Conservation (phyloP, 2,113 vertebrate species). For the Rhinolophus ferrumequinum region DNA sequence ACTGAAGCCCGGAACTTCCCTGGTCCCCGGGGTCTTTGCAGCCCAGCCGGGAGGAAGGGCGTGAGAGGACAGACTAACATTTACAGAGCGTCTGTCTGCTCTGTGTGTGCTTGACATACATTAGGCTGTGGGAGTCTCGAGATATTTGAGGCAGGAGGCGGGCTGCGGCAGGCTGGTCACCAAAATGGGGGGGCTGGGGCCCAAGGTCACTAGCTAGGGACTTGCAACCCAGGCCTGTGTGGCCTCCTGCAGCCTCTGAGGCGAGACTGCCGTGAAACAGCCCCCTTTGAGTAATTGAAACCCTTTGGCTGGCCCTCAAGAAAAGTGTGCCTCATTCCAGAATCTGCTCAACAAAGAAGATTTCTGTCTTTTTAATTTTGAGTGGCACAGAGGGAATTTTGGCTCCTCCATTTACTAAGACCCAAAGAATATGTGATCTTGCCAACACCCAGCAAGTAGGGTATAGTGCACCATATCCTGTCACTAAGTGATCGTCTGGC, state of each 20-base stretch:
- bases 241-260: background rate
- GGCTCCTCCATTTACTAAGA: background rate
- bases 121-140: background rate
- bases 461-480: background rate
- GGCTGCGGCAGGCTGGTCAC: background rate
- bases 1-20: background rate
- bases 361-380: conserved; percentile 49
- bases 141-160: background rate
- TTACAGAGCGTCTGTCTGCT: background rate
- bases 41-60: background rate
- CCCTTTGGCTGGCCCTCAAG: conserved; percentile 3
- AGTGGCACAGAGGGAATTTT: background rate
- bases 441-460: background rate
- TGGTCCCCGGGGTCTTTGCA: background rate
- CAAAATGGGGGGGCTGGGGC: background rate
- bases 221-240: background rate
- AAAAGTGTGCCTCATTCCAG: background rate
- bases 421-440: background rate
- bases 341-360: background rate
- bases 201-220: background rate
- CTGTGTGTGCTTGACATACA: background rate
- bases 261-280: background rate
- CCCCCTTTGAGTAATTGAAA: background rate
- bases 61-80: background rate
- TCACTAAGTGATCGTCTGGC: background rate